These are phyloP conservation scores for Halocynthia roretzi DNA, from an alignment of 23 tunicate genomes.

Conservation along the genomic window DNA sequence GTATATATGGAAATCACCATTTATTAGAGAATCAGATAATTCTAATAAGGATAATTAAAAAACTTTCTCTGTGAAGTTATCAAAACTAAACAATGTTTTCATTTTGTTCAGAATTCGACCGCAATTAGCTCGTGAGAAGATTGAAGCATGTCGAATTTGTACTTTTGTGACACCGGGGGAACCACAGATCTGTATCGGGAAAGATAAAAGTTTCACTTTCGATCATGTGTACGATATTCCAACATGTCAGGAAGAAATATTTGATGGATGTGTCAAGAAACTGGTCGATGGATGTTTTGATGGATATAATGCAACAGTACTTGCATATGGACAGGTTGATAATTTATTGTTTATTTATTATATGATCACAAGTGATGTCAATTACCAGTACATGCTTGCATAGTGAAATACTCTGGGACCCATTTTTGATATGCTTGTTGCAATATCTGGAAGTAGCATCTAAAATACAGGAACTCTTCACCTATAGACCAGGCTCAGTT, in stretches of 20 bases:
- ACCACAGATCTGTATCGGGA: slow-evolving; percentile 89
- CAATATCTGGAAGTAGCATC: background rate
- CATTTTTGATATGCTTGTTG: too few species aligned
- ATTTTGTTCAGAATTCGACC: slow-evolving; percentile 65
- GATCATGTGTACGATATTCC: slow-evolving; percentile 89
- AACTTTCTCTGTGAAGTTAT: too few species aligned
- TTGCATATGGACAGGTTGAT: slow-evolving; percentile 95
- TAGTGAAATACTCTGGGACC: too few species aligned
- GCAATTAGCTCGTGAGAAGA: slow-evolving; percentile 79
- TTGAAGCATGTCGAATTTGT: slow-evolving; percentile 83
- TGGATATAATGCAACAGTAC: slow-evolving; percentile 97
- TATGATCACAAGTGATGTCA: background rate
- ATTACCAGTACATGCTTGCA: background rate
- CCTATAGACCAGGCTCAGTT: background rate
- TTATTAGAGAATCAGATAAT: too few species aligned
- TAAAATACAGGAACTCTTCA: background rate
- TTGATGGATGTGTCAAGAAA: slow-evolving; percentile 46
- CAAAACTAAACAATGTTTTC: too few species aligned
- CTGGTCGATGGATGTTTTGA: slow-evolving; percentile 88
- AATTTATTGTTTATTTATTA: background rate
- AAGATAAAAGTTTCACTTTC: slow-evolving; percentile 90
- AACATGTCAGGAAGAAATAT: slow-evolving; percentile 47
- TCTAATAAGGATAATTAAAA: too few species aligned
- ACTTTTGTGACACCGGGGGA: slow-evolving; percentile 91
- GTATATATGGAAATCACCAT: too few species aligned